A percentile compares a stretch with the other conserved stretches of the same genome.
phyloP scores from a whole-genome alignment of 1,140 invertebrate species.

The Magallana ariakensis region DNA sequence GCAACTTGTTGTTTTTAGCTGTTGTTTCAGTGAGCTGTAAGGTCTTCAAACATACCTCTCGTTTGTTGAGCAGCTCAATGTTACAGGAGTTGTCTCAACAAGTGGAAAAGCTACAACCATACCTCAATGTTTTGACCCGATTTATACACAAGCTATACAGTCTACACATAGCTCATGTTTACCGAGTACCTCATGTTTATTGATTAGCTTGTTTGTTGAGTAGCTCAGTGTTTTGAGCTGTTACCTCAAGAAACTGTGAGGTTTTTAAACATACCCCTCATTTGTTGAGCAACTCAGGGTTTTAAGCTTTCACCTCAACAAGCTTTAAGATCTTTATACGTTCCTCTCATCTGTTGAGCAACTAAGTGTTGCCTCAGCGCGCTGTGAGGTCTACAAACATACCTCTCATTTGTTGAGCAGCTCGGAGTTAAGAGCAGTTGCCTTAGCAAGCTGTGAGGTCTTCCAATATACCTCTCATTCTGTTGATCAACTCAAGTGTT shows the following conservation, averaged over 20 bases:
- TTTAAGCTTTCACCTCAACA: conserved; percentile 63
- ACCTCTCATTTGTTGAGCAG: not conserved
- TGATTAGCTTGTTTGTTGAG: conserved; percentile 50
- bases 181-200: too few relatives aligned
- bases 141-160: too few relatives aligned
- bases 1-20: conserved; percentile 56
- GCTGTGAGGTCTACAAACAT: conserved; percentile 46
- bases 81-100: not conserved
- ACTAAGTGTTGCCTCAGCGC: conserved; percentile 50
- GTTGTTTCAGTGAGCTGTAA: conserved; percentile 67
- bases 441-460: conserved; percentile 65
- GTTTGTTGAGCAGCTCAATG: not conserved
- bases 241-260: too few relatives aligned
- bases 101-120: not conserved
- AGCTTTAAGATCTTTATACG: conserved; percentile 2
- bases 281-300: conserved; percentile 68
- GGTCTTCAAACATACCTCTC: not conserved
- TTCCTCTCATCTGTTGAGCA: not conserved
- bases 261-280: too few relatives aligned
- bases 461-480: conserved; percentile 19
- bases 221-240: not conserved
- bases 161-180: too few relatives aligned
- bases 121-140: too few relatives aligned
- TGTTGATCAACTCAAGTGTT: conserved; percentile 50
- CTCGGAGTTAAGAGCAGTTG: conserved; percentile 60